Base-by-base conservation (phyloP, 2,888 invertebrate species). In the Cephus pulcher region DNA sequence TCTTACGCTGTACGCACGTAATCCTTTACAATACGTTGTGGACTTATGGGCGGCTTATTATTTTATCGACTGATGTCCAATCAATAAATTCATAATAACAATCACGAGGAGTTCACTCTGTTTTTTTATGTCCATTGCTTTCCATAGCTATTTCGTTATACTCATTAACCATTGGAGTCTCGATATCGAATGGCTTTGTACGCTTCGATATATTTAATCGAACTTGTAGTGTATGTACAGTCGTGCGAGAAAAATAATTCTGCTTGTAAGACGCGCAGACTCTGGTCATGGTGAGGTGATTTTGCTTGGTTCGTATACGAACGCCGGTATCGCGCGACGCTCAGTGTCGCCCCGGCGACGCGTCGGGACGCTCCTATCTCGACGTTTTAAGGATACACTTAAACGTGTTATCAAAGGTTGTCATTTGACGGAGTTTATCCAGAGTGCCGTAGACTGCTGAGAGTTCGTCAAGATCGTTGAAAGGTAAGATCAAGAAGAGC, bases 271-370 rank as follows among this genome's bases (percentile, higher is more conserved):
- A 15, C 71, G 71, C 71, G 71, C 71, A 71, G 71, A 34, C 71
- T 71, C 71, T 71, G 71, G 32, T 12, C 32, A 32, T 11, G 12
- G 30, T 12, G 32, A 23, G 71, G 71, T 34, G 32, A 71, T 9
- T 71, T 34, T 34, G 32, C 71, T 32, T 33, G 32, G 71, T 9
- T 56, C 32, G 33, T 12, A 56, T 35, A 68, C 33, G 69, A 56
- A 30, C 75, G 71, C 70, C 75, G 69, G 34, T 40, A 71, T 32
- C 78, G 79, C 80, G 79, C 80, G 81, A 76, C 79, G 80, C 77
- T 84, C 86, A 87, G 88, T 88, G 82, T 82, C 84, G 85, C 80
- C 78, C 81, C 80, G 85, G 81, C 83, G 75, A 79, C 80, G 81
- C 79, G 79, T 78, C 80, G 77, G 79, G 78, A 80, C 83, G 80